Evolutionary conservation across 2,888 invertebrate genomes (phyloP).

Genomic region (Cynaeus angustus): DNA sequence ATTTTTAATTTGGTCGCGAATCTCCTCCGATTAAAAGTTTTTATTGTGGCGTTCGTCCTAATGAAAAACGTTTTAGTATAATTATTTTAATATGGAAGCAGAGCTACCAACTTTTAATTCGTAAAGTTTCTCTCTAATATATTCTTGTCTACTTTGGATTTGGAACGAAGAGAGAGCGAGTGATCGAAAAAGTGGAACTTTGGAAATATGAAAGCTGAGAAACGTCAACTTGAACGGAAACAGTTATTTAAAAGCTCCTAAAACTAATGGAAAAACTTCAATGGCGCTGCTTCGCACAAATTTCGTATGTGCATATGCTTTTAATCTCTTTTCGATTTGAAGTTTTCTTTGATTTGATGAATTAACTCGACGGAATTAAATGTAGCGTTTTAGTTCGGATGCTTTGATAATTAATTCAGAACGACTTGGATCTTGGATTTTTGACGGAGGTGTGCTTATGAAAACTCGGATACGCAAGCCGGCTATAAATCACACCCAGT

Average conservation of each 20-base stretch:
- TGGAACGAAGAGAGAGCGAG: conserved; percentile 49
- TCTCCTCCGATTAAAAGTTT: conserved; percentile 48
- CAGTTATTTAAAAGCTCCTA: conserved; percentile 55
- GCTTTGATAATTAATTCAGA: conserved; percentile 30
- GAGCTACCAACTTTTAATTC: conserved; percentile 54
- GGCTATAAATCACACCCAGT: conserved; percentile 57
- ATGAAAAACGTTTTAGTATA: conserved; percentile 61
- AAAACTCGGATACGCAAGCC: conserved; percentile 49
- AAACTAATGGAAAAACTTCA: conserved; percentile 54
- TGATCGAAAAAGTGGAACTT: conserved; percentile 50
- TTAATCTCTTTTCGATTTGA: conserved; percentile 47
- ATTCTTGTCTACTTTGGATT: conserved; percentile 52
- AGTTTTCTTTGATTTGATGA: conserved; percentile 28
- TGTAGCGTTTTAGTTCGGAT: conserved; percentile 25
- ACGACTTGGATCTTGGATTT: not conserved
- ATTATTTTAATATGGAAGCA: conserved; percentile 50
- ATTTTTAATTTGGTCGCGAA: conserved; percentile 40
- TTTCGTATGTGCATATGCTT: conserved; percentile 45
- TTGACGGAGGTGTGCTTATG: conserved; percentile 44
- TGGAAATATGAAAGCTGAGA: conserved; percentile 55
- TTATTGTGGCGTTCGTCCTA: conserved; percentile 38
- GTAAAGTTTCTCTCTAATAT: conserved; percentile 55
- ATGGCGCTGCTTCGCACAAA: conserved; percentile 37
- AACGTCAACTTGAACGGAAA: conserved; percentile 47
- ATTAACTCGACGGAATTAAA: conserved; percentile 40